Conservation (phyloP, 2,797 vertebrate species). For the Hyperoplus lanceolatus region DNA sequence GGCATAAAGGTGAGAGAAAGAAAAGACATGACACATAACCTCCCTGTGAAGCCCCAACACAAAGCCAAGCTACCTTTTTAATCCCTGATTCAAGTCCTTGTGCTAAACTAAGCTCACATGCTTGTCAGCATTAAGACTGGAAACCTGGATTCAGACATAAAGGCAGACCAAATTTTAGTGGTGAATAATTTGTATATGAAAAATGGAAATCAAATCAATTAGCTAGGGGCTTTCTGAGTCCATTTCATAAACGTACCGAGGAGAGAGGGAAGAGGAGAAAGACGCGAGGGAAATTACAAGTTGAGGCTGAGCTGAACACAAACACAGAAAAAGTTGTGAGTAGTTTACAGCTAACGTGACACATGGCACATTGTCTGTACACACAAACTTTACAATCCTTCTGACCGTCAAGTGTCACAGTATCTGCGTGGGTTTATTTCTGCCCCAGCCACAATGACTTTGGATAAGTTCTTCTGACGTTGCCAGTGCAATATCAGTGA, state of each 20-base stretch:
- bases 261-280: not conserved
- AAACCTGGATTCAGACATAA: no score
- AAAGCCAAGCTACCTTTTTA: not conserved
- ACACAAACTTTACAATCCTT: not conserved
- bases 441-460: slow-evolving; percentile 32
- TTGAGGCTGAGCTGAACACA: no score
- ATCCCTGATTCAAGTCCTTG: not conserved
- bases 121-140: not conserved
- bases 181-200: no score
- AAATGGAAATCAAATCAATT: no score
- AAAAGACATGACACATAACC: no score
- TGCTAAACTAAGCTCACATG: slow-evolving; percentile 6
- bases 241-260: not conserved
- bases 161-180: no score
- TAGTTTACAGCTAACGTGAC: no score
- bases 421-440: slow-evolving; percentile 4
- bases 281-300: no score
- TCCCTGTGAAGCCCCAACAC: no score
- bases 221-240: not conserved
- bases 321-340: no score
- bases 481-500: slow-evolving; percentile 23
- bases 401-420: slow-evolving; percentile 12
- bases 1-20: not conserved
- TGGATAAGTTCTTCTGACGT: slow-evolving; percentile 21
- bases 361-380: not conserved